These are phyloP conservation scores for Acheta domesticus DNA, from an alignment of 2,888 invertebrate species.

Conservation along the genomic window DNA sequence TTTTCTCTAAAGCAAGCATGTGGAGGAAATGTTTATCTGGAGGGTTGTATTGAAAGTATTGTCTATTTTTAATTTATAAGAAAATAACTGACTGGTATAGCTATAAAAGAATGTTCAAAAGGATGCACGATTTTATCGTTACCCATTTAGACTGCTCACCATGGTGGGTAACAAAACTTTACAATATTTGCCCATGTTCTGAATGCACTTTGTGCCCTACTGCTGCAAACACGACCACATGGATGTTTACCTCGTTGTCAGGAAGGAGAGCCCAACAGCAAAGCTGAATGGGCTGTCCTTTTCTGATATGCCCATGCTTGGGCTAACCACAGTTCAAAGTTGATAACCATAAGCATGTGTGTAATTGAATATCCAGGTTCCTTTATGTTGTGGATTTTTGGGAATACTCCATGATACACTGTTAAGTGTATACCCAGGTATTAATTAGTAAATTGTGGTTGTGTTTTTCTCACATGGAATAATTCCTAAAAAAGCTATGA, in stretches of 20 bases:
- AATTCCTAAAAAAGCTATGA: slow-evolving; percentile 5
- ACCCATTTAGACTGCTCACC: not conserved
- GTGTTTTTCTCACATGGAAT: slow-evolving; percentile 21
- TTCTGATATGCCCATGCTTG: not conserved
- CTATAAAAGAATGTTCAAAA: not conserved
- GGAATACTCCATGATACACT: slow-evolving; percentile 19
- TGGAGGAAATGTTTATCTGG: not conserved
- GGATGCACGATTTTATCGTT: not conserved
- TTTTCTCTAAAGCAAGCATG: not conserved
- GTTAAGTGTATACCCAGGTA: slow-evolving; percentile 18
- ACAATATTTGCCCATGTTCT: not conserved
- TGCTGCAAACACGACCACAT: not conserved
- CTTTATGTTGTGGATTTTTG: not conserved
- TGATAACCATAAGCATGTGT: no score
- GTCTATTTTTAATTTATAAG: not conserved
- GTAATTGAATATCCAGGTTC: not conserved
- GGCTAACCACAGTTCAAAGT: no score
- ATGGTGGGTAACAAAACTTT: not conserved
- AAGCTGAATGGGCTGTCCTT: not conserved
- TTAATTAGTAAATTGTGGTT: slow-evolving; percentile 29
- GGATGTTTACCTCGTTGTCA: not conserved
- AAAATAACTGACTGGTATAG: not conserved
- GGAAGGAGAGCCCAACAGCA: not conserved
- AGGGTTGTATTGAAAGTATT: not conserved
- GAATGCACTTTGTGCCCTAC: slow-evolving; percentile 2